phyloP scores from a whole-genome alignment of 2,888 invertebrate species.

The Yponomeuta evonymella region DNA sequence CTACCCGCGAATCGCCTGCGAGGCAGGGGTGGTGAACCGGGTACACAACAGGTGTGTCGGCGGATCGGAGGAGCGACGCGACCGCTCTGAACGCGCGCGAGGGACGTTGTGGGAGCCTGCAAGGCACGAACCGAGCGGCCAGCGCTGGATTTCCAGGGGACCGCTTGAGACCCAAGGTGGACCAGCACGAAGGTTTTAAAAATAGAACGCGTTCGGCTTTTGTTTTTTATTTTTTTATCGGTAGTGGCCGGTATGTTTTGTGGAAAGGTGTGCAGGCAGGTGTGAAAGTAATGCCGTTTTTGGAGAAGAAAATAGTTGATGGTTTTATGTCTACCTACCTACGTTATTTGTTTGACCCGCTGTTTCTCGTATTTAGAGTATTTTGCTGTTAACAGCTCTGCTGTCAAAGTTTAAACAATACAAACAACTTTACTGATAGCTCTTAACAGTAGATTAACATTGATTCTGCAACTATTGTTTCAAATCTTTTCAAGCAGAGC shows the following conservation, averaged over 20 bases:
- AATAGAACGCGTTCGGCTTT: constrained; percentile 21
- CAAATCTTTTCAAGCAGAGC: not conserved
- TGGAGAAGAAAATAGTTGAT: no score
- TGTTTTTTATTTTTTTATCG: not conserved
- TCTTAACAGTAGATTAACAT: no score
- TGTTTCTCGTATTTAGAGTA: no score
- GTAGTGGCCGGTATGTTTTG: not conserved
- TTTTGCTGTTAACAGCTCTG: no score
- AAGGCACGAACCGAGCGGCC: not conserved
- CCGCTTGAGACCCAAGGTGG: not conserved
- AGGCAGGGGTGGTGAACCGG: not conserved
- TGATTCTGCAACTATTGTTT: not conserved
- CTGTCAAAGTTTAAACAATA: no score
- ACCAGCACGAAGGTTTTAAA: constrained; percentile 16
- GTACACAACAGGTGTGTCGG: constrained; percentile 21
- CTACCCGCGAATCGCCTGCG: not conserved
- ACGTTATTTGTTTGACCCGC: no score
- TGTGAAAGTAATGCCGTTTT: not conserved
- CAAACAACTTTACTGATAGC: no score
- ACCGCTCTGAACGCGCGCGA: constrained; percentile 36
- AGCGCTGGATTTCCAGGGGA: not conserved
- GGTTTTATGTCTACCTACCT: no score
- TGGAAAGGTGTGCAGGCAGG: not conserved
- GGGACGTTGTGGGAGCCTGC: constrained; percentile 38
- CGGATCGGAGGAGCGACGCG: constrained; percentile 27